Percentiles rank a stretch among this genome's conserved stretches.
Evolutionary conservation across 2,888 invertebrate species (phyloP).

Genomic region (Oscheius sp.): DNA sequence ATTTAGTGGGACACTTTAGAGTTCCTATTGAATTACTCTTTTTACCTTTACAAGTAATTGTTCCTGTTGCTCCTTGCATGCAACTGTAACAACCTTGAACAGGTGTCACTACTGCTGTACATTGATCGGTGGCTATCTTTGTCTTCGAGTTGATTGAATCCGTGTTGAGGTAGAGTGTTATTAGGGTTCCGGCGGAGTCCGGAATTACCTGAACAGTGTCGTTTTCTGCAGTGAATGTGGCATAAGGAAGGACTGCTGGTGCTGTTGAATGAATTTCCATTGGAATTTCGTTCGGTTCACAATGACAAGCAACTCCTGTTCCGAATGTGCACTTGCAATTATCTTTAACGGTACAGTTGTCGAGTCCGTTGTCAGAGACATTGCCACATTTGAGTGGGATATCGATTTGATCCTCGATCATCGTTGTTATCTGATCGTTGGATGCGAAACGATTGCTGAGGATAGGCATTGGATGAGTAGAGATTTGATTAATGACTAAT

Average conservation of each 20-base stretch:
- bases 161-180: not conserved
- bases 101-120: not conserved
- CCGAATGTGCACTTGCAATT: not conserved
- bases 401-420: not conserved
- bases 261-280: not conserved
- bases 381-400: not conserved
- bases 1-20: not conserved
- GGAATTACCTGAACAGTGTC: not conserved
- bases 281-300: not conserved
- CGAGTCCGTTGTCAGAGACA: not conserved
- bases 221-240: not conserved
- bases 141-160: not conserved
- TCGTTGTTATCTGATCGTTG: not conserved
- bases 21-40: not conserved
- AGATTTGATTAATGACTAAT: not conserved
- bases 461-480: not conserved
- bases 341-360: not conserved
- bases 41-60: not conserved
- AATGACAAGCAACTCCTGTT: not conserved
- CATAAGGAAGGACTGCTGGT: not conserved
- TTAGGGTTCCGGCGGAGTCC: not conserved
- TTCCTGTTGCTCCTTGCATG: not conserved
- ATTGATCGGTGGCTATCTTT: not conserved
- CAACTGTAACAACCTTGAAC: not conserved
- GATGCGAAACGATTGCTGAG: not conserved